phyloP scores from a whole-genome alignment of 2,888 invertebrate genomes.

The Cosmorhoe ocellata region DNA sequence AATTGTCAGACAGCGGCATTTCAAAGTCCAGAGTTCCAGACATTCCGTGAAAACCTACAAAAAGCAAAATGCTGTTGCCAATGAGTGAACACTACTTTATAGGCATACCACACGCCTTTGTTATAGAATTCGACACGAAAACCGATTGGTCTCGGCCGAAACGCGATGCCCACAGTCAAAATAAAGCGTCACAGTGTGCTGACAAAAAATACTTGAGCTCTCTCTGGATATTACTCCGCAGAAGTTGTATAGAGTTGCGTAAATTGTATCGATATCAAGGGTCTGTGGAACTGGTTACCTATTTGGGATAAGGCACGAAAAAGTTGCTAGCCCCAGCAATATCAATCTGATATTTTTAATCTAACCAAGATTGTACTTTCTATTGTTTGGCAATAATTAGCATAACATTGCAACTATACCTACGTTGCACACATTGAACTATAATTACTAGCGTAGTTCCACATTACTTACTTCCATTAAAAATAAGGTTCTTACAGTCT shows the following conservation, averaged over 20 bases:
- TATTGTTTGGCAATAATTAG: no score
- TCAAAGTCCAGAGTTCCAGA: constrained; percentile 27
- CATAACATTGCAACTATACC: no score
- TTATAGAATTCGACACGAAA: constrained; percentile 59
- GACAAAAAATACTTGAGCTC: constrained; percentile 16
- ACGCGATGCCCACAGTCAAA: constrained; percentile 51
- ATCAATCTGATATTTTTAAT: constrained; percentile 1
- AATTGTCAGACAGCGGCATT: constrained; percentile 26
- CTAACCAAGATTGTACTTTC: no score
- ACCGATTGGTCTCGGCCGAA: constrained; percentile 49
- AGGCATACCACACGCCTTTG: constrained; percentile 45
- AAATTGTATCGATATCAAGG: constrained; percentile 5
- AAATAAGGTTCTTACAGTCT: not conserved
- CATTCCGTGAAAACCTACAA: constrained; percentile 31
- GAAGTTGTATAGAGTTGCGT: not conserved
- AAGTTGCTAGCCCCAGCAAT: constrained; percentile 3
- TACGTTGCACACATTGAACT: no score
- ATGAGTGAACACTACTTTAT: constrained; percentile 38
- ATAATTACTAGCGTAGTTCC: no score
- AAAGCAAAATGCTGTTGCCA: constrained; percentile 28
- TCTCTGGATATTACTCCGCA: not conserved
- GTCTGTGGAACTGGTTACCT: constrained; percentile 11
- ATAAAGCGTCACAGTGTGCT: constrained; percentile 32
- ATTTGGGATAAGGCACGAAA: constrained; percentile 25
- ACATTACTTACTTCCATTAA: no score